A percentile compares a stretch with the other conserved stretches of the same genome.
Evolutionary conservation across 2,113 vertebrate genomes (phyloP).

Genomic region (Thymallus thymallus): DNA sequence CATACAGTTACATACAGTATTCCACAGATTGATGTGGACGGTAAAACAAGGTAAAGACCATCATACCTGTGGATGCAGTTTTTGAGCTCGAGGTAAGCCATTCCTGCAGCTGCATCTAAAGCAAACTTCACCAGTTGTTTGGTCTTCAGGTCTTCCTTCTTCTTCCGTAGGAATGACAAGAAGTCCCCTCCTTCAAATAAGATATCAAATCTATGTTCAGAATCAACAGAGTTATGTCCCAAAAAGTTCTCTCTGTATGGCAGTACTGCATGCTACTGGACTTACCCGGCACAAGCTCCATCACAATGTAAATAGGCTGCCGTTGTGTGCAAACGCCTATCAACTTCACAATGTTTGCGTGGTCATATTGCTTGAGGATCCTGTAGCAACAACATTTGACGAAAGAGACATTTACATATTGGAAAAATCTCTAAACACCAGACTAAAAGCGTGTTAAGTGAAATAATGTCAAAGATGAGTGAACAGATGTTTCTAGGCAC

Average conservation of each 20-base stretch:
- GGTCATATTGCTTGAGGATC: constrained; percentile 98
- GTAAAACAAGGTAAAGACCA: too few relatives aligned
- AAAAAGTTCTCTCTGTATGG: too few relatives aligned
- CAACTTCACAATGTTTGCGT: constrained; percentile 97
- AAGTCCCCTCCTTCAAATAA: constrained; percentile 88
- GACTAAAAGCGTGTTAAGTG: too few relatives aligned
- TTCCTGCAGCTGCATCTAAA: constrained; percentile 89
- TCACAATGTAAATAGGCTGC: constrained; percentile 97
- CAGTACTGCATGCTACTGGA: background rate
- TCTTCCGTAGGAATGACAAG: constrained; percentile 93
- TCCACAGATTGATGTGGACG: background rate
- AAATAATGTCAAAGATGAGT: background rate
- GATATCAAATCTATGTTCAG: background rate
- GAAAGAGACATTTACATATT: background rate
- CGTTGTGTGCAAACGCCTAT: constrained; percentile 97
- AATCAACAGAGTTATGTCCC: background rate
- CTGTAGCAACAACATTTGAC: constrained; percentile 69
- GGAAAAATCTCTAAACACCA: background rate
- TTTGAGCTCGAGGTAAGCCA: constrained; percentile 93
- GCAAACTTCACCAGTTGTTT: constrained; percentile 93
- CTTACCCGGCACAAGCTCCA: constrained; percentile 95
- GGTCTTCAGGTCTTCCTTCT: constrained; percentile 92
- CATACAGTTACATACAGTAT: too few relatives aligned
- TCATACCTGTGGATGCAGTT: constrained; percentile 99
- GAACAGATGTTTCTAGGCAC: background rate